These are phyloP conservation scores for Nebria ingens DNA, from an alignment of 1,140 invertebrate species.

Conservation along the genomic window DNA sequence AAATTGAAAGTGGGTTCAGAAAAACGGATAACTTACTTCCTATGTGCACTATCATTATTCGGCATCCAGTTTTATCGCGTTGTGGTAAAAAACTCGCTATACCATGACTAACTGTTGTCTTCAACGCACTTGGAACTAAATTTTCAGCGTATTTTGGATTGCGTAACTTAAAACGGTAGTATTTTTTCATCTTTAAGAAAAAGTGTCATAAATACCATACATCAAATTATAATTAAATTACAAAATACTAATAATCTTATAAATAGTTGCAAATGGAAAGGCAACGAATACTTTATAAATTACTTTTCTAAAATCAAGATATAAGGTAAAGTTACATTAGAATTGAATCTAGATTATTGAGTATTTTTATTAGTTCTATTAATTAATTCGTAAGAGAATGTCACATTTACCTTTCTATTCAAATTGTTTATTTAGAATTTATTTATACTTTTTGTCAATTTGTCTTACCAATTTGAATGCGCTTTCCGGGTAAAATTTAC, in stretches of 20 bases:
- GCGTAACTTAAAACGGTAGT: slow-evolving; percentile 44
- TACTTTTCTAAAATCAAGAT: too few relatives aligned
- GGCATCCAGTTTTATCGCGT: slow-evolving; percentile 40
- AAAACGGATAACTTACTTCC: slow-evolving; percentile 48
- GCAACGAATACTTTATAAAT: too few relatives aligned
- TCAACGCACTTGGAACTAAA: slow-evolving; percentile 39
- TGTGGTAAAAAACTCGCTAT: slow-evolving; percentile 45
- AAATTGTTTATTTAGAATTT: background rate
- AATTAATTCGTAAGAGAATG: too few relatives aligned
- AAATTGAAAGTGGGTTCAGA: too few relatives aligned
- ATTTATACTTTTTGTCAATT: slow-evolving; percentile 15
- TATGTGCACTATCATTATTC: slow-evolving; percentile 44
- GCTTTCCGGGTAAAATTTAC: slow-evolving; percentile 69
- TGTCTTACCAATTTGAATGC: slow-evolving; percentile 52
- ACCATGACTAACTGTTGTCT: slow-evolving; percentile 39
- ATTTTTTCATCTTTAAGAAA: slow-evolving; percentile 42
- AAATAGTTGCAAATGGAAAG: too few relatives aligned
- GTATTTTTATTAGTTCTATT: too few relatives aligned
- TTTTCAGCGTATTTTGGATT: slow-evolving; percentile 41
- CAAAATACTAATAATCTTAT: too few relatives aligned
- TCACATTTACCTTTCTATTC: too few relatives aligned
- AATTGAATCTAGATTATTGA: too few relatives aligned
- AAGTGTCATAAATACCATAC: slow-evolving; percentile 7
- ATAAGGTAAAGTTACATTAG: too few relatives aligned
- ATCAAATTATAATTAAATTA: background rate